A percentile compares a stretch with the other conserved stretches of the same genome.
phyloP scores from a whole-genome alignment of 1,140 invertebrate genomes.

The Drosophila repleta region DNA sequence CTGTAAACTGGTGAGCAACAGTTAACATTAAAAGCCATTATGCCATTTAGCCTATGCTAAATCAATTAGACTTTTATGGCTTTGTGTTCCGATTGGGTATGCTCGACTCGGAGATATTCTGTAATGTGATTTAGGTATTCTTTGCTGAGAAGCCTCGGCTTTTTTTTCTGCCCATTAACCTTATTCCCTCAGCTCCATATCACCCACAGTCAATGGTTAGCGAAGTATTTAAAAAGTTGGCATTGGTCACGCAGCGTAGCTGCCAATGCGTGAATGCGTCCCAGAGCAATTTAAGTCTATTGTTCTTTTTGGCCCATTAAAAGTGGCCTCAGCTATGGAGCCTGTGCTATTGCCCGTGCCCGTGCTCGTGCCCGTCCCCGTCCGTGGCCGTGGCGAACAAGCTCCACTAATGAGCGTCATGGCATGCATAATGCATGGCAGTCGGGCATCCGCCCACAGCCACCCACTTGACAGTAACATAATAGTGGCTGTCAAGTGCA shows the following conservation, averaged over 20 bases:
- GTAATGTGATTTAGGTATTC: neutral
- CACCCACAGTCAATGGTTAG: neutral
- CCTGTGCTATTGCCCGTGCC: neutral
- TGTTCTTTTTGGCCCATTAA: slow-evolving; percentile 70
- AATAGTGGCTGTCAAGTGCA: slow-evolving; percentile 78
- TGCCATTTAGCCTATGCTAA: too few species aligned
- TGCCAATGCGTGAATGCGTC: slow-evolving; percentile 24
- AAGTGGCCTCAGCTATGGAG: slow-evolving; percentile 29
- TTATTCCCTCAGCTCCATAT: neutral
- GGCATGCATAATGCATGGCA: slow-evolving; percentile 74
- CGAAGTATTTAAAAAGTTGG: slow-evolving; percentile 2
- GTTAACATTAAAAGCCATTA: too few species aligned
- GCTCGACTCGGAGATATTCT: neutral
- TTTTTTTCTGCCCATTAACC: neutral
- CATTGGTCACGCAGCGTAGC: slow-evolving; percentile 15
- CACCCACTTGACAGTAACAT: slow-evolving; percentile 64
- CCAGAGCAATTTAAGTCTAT: slow-evolving; percentile 65
- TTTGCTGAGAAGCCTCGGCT: too few species aligned
- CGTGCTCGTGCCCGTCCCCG: slow-evolving; percentile 13
- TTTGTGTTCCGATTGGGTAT: too few species aligned
- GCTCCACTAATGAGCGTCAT: slow-evolving; percentile 74
- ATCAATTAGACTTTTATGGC: too few species aligned
- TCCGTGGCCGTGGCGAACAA: slow-evolving; percentile 50
- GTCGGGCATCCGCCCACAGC: slow-evolving; percentile 13
- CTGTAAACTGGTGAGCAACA: too few species aligned